Evolutionary conservation across 2,888 invertebrate species (phyloP), one percentile per base, ranked within the genome.

Genomic region (Hyposoter didymator): DNA sequence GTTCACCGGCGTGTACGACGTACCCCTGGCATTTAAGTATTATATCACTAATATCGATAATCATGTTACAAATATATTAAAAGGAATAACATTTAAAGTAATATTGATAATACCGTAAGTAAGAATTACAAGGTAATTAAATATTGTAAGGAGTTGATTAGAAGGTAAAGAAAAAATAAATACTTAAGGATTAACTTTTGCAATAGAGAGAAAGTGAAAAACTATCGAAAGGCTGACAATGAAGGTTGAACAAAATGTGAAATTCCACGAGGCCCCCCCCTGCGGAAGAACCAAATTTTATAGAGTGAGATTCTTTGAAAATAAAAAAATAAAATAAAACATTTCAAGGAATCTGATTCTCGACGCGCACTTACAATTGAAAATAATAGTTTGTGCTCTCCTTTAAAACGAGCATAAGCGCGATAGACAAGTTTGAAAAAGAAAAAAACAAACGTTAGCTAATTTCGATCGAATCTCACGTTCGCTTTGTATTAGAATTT

Each of bases 31-130:
- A 92, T 92, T 92, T 91, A 92, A 92, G 90, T 93, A 93, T 93
- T 92, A 92, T 93, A 92, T 92, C 91, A 89, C 90, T 89, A 91
- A 91, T 91, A 92, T 90, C 90, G 90, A 92, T 92, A 92, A 92
- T 92, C 91, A 92, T 91, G 91, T 93, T 93, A 93, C 90, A 90
- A 91, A 91, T 88, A 89, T 88, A 88, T 88, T 87, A 86, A 78
- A 88, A 87, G 87, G 82, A 87, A 87, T 87, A 87, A 83, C 87
- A 83, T 84, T 55, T 81, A 78, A 87, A 81, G 67, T 91, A 93
- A 93, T 93, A 92, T 92, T 92, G 91, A 91, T 91, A 92, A 92
- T 92, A 91, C 90, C 92, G 90, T 91, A 92, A 92, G 92, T 93
- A 93, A 93, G 91, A 92, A 92, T 92, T 92, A 92, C 91, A 88